A percentile compares a stretch with the other conserved stretches of the same genome.
Evolutionary conservation across 2,888 invertebrate species (phyloP).

Genomic region (Hirudinaria manillensis): DNA sequence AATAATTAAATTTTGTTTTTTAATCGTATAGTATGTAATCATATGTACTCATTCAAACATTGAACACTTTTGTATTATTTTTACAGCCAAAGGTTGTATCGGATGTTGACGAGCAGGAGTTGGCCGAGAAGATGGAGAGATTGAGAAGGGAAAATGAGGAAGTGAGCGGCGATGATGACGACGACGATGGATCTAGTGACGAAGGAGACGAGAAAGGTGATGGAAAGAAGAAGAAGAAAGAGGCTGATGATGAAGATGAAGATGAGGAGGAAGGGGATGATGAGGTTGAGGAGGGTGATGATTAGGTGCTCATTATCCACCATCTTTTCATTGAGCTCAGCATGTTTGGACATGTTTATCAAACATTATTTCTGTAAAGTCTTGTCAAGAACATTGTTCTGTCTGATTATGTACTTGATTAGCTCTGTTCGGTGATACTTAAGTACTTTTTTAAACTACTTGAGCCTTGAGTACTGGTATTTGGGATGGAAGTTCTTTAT

Average conservation of each 20-base stretch:
- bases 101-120: conserved; percentile 91
- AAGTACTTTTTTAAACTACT: no score
- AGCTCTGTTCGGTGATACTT: no score
- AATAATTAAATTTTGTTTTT: no score
- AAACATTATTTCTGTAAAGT: no score
- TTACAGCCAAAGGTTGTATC: conserved; percentile 90
- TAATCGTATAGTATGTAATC: neutral
- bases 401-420: no score
- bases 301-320: neutral
- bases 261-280: conserved; percentile 26
- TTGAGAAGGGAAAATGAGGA: conserved; percentile 90
- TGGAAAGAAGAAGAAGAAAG: conserved; percentile 16
- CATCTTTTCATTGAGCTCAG: no score
- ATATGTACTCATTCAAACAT: neutral
- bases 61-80: neutral
- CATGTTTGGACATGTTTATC: no score
- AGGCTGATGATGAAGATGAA: conserved; percentile 23
- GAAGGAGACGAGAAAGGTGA: conserved; percentile 19
- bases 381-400: no score
- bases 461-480: no score
- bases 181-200: conserved; percentile 27
- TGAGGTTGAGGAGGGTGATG: conserved; percentile 21
- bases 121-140: conserved; percentile 84
- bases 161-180: conserved; percentile 68
- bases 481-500: no score